Evolutionary conservation across 2,888 invertebrate species (phyloP).

Genomic region (Epirrita christyi): DNA sequence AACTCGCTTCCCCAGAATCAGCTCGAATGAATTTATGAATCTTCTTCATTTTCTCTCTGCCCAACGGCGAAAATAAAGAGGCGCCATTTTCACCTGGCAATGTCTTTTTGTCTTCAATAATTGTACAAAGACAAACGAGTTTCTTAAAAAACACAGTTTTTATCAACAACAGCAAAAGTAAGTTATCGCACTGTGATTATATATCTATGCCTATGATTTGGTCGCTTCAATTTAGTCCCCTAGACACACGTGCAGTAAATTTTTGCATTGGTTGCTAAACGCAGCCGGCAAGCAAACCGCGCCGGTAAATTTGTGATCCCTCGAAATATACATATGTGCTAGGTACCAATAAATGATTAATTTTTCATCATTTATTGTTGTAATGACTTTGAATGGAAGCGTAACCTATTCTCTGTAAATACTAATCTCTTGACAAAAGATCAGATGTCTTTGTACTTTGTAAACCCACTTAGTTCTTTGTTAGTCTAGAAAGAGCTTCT

Average conservation of each 20-base stretch:
- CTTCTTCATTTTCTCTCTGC: constrained; percentile 2
- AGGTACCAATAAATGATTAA: neutral
- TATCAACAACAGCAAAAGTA: constrained; percentile 3
- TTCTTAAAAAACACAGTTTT: neutral
- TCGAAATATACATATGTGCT: neutral
- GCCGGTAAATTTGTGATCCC: constrained; percentile 23
- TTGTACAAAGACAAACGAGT: neutral
- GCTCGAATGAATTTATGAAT: too few relatives aligned
- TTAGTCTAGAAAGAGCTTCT: neutral
- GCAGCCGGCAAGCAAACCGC: constrained; percentile 37
- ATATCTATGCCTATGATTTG: neutral
- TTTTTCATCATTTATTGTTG: neutral
- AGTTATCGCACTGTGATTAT: neutral
- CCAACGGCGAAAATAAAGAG: constrained; percentile 12
- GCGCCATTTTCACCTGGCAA: constrained; percentile 23
- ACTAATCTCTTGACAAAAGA: neutral
- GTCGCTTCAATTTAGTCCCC: neutral
- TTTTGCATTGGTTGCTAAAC: constrained; percentile 43
- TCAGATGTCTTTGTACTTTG: neutral
- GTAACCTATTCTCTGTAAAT: neutral
- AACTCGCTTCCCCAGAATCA: too few relatives aligned
- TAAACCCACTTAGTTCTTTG: neutral
- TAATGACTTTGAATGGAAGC: neutral
- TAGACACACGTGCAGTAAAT: constrained; percentile 41
- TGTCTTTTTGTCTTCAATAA: constrained; percentile 10